phyloP scores from a whole-genome alignment of 2,888 invertebrate genomes.

The Eupsilia transversa region DNA sequence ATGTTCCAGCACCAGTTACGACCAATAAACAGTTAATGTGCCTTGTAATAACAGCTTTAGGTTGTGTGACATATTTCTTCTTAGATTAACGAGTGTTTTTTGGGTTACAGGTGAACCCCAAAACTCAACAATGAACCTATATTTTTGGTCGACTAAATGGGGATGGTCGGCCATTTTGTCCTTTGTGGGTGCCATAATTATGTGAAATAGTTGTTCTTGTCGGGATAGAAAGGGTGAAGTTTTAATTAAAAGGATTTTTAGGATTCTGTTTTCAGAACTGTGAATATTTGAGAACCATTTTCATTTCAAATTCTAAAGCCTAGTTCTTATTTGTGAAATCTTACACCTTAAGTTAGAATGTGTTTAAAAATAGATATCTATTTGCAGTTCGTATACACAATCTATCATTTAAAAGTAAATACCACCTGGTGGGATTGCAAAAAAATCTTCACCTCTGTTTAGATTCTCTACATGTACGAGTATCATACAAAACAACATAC shows the following conservation, averaged over 20 bases:
- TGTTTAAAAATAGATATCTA: neutral
- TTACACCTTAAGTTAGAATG: neutral
- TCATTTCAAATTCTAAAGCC: slow-evolving; percentile 20
- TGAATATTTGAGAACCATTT: slow-evolving; percentile 43
- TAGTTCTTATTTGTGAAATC: neutral
- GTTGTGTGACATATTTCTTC: slow-evolving; percentile 44
- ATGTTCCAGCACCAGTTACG: slow-evolving; percentile 33
- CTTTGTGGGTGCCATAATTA: slow-evolving; percentile 22
- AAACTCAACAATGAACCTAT: slow-evolving; percentile 45
- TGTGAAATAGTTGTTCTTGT: slow-evolving; percentile 28
- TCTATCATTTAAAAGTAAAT: neutral
- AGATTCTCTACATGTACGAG: neutral
- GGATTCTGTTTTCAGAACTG: neutral
- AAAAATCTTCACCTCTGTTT: neutral
- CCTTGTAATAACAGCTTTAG: slow-evolving; percentile 43
- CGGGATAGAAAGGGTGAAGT: slow-evolving; percentile 13
- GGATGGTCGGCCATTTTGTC: slow-evolving; percentile 10
- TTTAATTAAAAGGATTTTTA: slow-evolving; percentile 42
- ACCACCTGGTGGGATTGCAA: neutral
- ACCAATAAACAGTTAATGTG: slow-evolving; percentile 48
- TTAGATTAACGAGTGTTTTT: slow-evolving; percentile 48
- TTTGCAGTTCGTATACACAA: neutral
- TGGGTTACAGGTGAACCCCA: slow-evolving; percentile 55
- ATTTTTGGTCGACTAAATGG: slow-evolving; percentile 35
- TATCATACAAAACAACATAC: slow-evolving; percentile 9